Percentiles rank a stretch among this genome's conserved stretches.
These are phyloP conservation scores for Lepidostoma basale DNA, from an alignment of 1,140 invertebrate genomes.

Conservation along the genomic window DNA sequence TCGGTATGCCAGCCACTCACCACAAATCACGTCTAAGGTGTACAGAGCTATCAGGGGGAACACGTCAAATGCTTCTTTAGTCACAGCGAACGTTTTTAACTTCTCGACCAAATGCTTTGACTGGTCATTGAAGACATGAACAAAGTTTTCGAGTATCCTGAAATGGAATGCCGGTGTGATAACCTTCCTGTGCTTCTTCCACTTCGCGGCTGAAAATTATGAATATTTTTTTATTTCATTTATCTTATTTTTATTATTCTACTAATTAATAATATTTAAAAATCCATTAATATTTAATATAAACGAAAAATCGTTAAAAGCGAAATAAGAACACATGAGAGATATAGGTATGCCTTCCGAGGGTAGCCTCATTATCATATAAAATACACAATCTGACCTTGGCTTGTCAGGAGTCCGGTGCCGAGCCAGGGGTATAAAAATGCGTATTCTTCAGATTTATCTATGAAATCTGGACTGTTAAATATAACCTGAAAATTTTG, in stretches of 20 bases:
- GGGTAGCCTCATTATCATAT: neutral
- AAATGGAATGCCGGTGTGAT: constrained; percentile 91
- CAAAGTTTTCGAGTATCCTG: constrained; percentile 81
- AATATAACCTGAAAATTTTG: no score
- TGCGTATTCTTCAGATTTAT: no score
- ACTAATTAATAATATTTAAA: no score
- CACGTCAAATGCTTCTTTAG: constrained; percentile 64
- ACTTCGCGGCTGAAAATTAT: constrained; percentile 75
- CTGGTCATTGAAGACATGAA: constrained; percentile 63
- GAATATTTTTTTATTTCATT: no score
- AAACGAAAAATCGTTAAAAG: constrained; percentile 37
- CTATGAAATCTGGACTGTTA: no score
- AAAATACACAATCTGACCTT: no score
- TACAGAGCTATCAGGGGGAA: constrained; percentile 72
- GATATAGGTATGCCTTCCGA: neutral
- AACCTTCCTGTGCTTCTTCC: constrained; percentile 78
- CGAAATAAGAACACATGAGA: neutral
- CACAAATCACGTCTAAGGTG: constrained; percentile 80
- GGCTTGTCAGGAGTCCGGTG: no score
- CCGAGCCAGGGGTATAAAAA: no score
- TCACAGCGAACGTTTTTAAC: constrained; percentile 47
- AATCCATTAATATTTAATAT: no score
- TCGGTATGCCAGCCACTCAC: no score
- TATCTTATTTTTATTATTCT: no score
- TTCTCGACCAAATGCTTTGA: constrained; percentile 51